phyloP scores from a whole-genome alignment of 1,140 invertebrate genomes.

The Calliopsis andreniformis region DNA sequence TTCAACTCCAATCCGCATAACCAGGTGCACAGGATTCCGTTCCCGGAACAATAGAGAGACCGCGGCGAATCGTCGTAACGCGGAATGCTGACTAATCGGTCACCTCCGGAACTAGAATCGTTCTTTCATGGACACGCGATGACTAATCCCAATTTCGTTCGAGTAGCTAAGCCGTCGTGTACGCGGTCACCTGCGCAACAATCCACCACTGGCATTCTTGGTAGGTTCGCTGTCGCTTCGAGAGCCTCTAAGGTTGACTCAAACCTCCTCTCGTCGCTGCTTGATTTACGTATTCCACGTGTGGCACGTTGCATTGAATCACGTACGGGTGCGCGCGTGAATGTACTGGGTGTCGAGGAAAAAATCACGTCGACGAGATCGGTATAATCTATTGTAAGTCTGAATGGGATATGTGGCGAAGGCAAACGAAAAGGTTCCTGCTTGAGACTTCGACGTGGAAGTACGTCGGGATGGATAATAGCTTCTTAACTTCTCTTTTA shows the following conservation, averaged over 20 bases:
- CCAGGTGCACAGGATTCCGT: slow-evolving; percentile 28
- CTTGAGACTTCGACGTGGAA: too few relatives aligned
- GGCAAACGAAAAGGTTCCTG: too few relatives aligned
- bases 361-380: slow-evolving; percentile 3
- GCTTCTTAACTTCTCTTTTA: background rate
- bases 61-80: slow-evolving; percentile 6
- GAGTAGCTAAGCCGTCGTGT: slow-evolving; percentile 16
- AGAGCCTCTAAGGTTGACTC: slow-evolving; percentile 39
- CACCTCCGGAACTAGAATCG: slow-evolving; percentile 30
- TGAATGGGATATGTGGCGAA: too few relatives aligned
- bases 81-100: slow-evolving; percentile 58
- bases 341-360: slow-evolving; percentile 53
- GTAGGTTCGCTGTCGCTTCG: slow-evolving; percentile 57
- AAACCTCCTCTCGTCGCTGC: slow-evolving; percentile 39
- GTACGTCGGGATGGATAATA: background rate
- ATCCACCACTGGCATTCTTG: slow-evolving; percentile 61
- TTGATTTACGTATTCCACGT: slow-evolving; percentile 60
- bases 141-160: slow-evolving; percentile 57
- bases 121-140: slow-evolving; percentile 44
- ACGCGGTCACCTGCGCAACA: slow-evolving; percentile 56
- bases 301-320: slow-evolving; percentile 68
- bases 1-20: slow-evolving; percentile 20
- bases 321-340: slow-evolving; percentile 54
- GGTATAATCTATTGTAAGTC: background rate
- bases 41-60: slow-evolving; percentile 8